Conservation (phyloP, 2,888 invertebrate species). For the Pteria penguin region DNA sequence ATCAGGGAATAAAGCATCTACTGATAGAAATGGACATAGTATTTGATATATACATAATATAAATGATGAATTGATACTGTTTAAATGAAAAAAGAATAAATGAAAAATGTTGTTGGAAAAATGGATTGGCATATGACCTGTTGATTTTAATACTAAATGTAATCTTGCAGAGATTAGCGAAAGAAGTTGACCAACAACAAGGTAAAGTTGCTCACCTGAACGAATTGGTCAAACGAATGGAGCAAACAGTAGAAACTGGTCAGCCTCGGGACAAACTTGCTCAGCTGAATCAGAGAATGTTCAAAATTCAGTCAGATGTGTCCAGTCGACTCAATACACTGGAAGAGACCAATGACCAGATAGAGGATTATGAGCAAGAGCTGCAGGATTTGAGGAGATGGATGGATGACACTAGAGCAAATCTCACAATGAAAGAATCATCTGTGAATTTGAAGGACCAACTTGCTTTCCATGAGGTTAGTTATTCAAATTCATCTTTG, state of each 20-base stretch:
- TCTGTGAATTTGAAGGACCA: slow-evolving; percentile 67
- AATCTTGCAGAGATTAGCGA: slow-evolving; percentile 66
- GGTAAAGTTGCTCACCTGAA: slow-evolving; percentile 62
- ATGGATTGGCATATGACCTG: too few species aligned
- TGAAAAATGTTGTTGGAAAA: too few species aligned
- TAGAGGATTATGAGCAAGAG: slow-evolving; percentile 97
- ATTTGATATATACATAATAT: too few species aligned
- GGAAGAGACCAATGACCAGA: slow-evolving; percentile 95
- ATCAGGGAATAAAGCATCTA: too few species aligned
- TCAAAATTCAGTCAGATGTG: slow-evolving; percentile 55
- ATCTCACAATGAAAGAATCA: slow-evolving; percentile 67
- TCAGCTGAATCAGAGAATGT: slow-evolving; percentile 59
- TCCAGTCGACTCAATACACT: slow-evolving; percentile 84
- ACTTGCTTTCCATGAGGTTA: slow-evolving; percentile 67
- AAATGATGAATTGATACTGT: too few species aligned
- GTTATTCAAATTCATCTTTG: too few species aligned
- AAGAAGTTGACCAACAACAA: slow-evolving; percentile 65
- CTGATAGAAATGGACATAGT: too few species aligned
- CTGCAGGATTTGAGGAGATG: slow-evolving; percentile 93
- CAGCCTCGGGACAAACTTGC: slow-evolving; percentile 56
- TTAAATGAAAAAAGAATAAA: too few species aligned
- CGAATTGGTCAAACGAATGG: slow-evolving; percentile 65
- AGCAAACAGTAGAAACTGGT: slow-evolving; percentile 63
- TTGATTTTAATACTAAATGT: too few species aligned
- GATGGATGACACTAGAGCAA: slow-evolving; percentile 90